These are phyloP conservation scores for Zaprionus nigranus DNA, from an alignment of 1,140 invertebrate species.

Conservation along the genomic window DNA sequence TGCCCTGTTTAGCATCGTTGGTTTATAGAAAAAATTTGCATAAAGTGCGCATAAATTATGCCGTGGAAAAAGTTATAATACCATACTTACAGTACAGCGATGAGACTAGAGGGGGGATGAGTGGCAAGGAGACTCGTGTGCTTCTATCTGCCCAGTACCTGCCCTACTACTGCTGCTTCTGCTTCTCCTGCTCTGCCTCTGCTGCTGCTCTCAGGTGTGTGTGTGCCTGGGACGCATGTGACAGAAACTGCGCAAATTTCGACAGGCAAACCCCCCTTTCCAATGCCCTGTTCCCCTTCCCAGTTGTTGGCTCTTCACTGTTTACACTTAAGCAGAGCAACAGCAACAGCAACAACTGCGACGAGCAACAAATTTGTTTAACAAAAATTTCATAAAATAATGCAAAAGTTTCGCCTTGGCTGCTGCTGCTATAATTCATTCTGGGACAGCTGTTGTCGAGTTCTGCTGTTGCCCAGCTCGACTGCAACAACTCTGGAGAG, in stretches of 20 bases:
- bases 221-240: slow-evolving; percentile 46
- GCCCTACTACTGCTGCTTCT: background rate
- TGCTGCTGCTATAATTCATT: slow-evolving; percentile 42
- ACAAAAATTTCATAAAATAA: slow-evolving; percentile 61
- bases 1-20: slow-evolving; percentile 15
- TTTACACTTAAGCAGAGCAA: slow-evolving; percentile 64
- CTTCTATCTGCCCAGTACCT: slow-evolving; percentile 41
- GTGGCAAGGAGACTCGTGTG: slow-evolving; percentile 4
- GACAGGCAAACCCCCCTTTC: slow-evolving; percentile 7
- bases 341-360: slow-evolving; percentile 27
- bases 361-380: slow-evolving; percentile 58
- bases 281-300: background rate
- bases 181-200: background rate
- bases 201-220: slow-evolving; percentile 26
- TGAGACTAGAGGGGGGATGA: background rate
- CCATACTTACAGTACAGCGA: slow-evolving; percentile 51
- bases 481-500: slow-evolving; percentile 37
- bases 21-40: slow-evolving; percentile 57
- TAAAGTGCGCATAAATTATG: slow-evolving; percentile 62
- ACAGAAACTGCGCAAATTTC: slow-evolving; percentile 54
- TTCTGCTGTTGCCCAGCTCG: background rate
- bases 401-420: slow-evolving; percentile 45
- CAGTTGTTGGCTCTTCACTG: slow-evolving; percentile 30
- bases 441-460: slow-evolving; percentile 45
- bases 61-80: slow-evolving; percentile 60